Conservation (phyloP, 1,140 invertebrate genomes). For the Gonioctena quinquepunctata region DNA sequence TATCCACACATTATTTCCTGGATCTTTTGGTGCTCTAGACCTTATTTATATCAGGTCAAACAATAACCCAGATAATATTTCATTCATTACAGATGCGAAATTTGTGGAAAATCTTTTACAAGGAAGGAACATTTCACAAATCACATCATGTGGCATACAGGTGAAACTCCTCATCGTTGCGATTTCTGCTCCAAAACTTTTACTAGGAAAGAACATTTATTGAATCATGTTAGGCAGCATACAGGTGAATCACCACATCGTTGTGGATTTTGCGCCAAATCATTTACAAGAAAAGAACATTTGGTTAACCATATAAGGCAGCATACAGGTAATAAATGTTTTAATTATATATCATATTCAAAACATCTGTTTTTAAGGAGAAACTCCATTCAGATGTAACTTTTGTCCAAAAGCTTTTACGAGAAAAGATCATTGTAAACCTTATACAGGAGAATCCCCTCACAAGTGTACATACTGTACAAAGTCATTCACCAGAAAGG, state of each 20-base stretch:
- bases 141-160: constrained; percentile 84
- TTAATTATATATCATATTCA: constrained; percentile 19
- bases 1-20: too few species aligned
- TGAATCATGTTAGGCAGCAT: constrained; percentile 83
- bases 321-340: constrained; percentile 77
- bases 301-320: constrained; percentile 80
- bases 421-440: constrained; percentile 76
- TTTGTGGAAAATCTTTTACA: constrained; percentile 86
- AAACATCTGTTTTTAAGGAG: constrained; percentile 22
- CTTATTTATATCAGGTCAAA: too few species aligned
- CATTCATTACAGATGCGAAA: constrained; percentile 69
- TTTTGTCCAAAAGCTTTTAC: constrained; percentile 87
- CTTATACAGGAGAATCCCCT: constrained; percentile 79
- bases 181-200: constrained; percentile 84
- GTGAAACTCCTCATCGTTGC: constrained; percentile 84
- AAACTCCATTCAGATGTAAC: constrained; percentile 72
- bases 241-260: constrained; percentile 80
- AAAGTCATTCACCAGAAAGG: constrained; percentile 85
- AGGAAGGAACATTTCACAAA: constrained; percentile 85
- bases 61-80: neutral
- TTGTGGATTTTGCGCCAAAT: constrained; percentile 80
- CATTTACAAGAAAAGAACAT: constrained; percentile 82
- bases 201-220: constrained; percentile 78
- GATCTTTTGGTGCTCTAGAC: too few species aligned
- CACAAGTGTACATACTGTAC: constrained; percentile 75